Conservation (phyloP, 2,113 vertebrate species). For the Melanerpes formicivorus region DNA sequence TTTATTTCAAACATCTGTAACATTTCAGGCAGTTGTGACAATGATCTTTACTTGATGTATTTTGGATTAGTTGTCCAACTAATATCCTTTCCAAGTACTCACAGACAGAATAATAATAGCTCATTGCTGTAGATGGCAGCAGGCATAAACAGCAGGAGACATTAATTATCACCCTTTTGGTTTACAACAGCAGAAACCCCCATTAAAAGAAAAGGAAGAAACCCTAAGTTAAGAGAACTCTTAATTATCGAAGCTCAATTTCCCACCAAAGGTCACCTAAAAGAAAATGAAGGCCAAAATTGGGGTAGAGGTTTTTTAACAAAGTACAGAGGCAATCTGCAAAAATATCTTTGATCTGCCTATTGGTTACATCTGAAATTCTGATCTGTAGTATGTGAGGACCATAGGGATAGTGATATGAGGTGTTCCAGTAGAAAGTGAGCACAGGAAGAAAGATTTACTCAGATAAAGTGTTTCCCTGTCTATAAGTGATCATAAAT, state of each 20-base stretch:
- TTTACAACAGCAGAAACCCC: constrained; percentile 16
- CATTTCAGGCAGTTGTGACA: constrained; percentile 31
- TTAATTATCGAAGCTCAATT: background rate
- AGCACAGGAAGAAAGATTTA: background rate
- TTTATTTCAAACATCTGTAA: constrained; percentile 19
- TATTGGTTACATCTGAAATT: background rate
- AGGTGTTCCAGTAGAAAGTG: background rate
- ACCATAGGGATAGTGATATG: background rate
- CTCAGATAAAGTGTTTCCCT: background rate
- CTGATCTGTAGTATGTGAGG: background rate
- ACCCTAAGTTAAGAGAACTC: background rate
- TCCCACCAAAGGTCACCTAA: background rate
- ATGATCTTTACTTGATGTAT: constrained; percentile 13
- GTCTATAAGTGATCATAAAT: background rate
- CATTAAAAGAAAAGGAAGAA: constrained; percentile 5
- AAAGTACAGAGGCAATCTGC: background rate
- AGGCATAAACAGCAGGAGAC: constrained; percentile 35
- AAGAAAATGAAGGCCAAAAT: background rate
- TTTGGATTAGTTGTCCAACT: constrained; percentile 5
- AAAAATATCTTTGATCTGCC: background rate
- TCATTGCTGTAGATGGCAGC: background rate
- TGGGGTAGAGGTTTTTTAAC: background rate
- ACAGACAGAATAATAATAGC: constrained; percentile 53
- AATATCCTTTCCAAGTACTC: constrained; percentile 31
- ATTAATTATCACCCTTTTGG: constrained; percentile 30